phyloP scores from a whole-genome alignment of 2,797 vertebrate species.

The Arctocebus calabarensis region DNA sequence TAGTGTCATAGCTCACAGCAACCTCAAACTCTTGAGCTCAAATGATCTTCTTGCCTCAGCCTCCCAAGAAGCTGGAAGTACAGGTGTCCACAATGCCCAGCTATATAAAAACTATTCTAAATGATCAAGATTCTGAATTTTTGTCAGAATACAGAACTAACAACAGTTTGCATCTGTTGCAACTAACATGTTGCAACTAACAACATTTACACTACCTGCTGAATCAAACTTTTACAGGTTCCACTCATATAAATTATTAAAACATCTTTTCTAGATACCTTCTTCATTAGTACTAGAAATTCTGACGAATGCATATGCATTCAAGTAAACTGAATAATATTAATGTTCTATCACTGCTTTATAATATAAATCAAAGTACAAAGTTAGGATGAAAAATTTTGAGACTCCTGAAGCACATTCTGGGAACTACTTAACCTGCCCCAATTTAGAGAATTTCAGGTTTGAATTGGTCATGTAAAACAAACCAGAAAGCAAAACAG shows the following conservation, averaged over 20 bases:
- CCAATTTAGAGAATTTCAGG: background rate
- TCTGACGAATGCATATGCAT: background rate
- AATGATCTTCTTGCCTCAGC: too few species aligned
- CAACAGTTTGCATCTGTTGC: background rate
- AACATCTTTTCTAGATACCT: background rate
- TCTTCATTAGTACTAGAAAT: background rate
- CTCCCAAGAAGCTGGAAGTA: too few species aligned
- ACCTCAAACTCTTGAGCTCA: too few species aligned
- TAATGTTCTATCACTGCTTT: background rate
- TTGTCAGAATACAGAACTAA: background rate
- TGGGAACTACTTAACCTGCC: background rate
- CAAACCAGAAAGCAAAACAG: background rate
- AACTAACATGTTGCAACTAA: too few species aligned
- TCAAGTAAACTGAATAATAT: background rate
- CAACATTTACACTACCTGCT: background rate
- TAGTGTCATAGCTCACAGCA: too few species aligned
- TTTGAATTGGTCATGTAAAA: background rate
- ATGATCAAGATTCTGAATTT: background rate
- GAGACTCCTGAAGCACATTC: background rate
- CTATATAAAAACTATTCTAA: background rate
- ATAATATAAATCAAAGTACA: constrained; percentile 1
- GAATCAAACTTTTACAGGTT: constrained; percentile 42
- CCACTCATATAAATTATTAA: constrained; percentile 25
- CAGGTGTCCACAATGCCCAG: too few species aligned
- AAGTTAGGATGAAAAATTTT: background rate